Evolutionary conservation across 2,888 invertebrate species (phyloP).

Genomic region (Caradrina clavipalpis): DNA sequence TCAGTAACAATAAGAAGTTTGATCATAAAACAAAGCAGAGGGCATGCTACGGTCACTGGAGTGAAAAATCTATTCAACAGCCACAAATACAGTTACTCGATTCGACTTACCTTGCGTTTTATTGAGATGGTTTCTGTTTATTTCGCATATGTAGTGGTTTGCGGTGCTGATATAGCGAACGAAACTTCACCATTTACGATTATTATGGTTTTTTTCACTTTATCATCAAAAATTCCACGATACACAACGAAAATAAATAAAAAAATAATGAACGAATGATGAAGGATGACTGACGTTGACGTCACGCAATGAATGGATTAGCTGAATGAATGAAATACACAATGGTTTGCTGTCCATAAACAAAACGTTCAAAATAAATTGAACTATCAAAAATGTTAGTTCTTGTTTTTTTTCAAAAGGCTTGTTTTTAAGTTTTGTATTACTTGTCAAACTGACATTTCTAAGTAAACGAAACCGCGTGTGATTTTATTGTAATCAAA

Average conservation of each 20-base stretch:
- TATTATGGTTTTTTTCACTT: slow-evolving; percentile 23
- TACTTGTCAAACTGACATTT: slow-evolving; percentile 39
- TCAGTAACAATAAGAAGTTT: neutral
- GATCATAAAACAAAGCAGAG: slow-evolving; percentile 50
- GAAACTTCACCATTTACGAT: slow-evolving; percentile 25
- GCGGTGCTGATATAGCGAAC: neutral
- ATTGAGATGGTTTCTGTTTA: slow-evolving; percentile 9
- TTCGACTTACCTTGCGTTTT: slow-evolving; percentile 47
- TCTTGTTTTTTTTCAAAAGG: slow-evolving; percentile 9
- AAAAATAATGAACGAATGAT: slow-evolving; percentile 13
- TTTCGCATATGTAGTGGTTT: slow-evolving; percentile 36
- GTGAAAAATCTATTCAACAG: slow-evolving; percentile 63
- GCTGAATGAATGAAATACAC: neutral
- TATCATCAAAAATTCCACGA: slow-evolving; percentile 30
- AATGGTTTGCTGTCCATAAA: neutral
- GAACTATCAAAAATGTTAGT: too few species aligned
- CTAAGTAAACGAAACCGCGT: slow-evolving; percentile 64
- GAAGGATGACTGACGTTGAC: neutral
- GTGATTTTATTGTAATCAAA: slow-evolving; percentile 67
- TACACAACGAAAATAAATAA: slow-evolving; percentile 55
- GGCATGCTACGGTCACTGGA: slow-evolving; percentile 68
- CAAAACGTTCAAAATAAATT: neutral
- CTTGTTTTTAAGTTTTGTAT: neutral
- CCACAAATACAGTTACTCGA: slow-evolving; percentile 62
- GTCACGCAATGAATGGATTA: neutral